These are phyloP conservation scores for Charina bottae DNA, from an alignment of 2,113 vertebrate species.

Conservation along the genomic window DNA sequence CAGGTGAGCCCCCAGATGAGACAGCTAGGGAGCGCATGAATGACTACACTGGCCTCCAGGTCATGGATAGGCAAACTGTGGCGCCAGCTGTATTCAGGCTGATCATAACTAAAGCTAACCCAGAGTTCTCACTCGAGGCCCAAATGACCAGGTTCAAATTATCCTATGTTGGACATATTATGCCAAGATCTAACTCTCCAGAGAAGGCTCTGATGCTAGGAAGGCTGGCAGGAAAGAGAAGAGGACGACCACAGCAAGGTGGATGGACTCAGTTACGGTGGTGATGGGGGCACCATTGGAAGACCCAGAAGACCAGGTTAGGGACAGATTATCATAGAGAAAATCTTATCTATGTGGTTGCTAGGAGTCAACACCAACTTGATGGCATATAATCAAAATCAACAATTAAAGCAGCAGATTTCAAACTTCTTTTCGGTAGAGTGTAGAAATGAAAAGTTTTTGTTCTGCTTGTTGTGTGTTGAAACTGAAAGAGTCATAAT, in stretches of 20 bases:
- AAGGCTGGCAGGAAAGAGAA: background rate
- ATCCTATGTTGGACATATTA: background rate
- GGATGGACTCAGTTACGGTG: background rate
- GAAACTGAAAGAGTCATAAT: constrained; percentile 14
- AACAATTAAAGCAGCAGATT: background rate
- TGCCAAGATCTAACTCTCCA: background rate
- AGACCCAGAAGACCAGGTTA: background rate
- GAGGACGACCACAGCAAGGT: background rate
- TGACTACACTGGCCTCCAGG: background rate
- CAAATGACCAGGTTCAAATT: background rate
- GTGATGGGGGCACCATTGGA: background rate
- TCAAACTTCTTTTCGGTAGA: background rate
- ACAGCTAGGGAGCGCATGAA: background rate
- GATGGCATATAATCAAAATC: background rate
- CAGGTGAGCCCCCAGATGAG: constrained; percentile 74
- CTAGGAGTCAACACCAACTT: background rate
- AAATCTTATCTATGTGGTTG: background rate
- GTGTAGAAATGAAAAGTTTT: background rate
- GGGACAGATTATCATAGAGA: background rate
- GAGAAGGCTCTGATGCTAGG: background rate
- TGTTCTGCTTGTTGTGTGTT: background rate
- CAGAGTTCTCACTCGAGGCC: background rate
- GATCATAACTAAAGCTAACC: background rate
- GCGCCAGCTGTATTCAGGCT: background rate
- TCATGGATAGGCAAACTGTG: background rate